Percentiles rank a stretch among this genome's conserved stretches.
Conservation (phyloP, 2,797 vertebrate species). For the Petrocephalus schoutedeni region DNA sequence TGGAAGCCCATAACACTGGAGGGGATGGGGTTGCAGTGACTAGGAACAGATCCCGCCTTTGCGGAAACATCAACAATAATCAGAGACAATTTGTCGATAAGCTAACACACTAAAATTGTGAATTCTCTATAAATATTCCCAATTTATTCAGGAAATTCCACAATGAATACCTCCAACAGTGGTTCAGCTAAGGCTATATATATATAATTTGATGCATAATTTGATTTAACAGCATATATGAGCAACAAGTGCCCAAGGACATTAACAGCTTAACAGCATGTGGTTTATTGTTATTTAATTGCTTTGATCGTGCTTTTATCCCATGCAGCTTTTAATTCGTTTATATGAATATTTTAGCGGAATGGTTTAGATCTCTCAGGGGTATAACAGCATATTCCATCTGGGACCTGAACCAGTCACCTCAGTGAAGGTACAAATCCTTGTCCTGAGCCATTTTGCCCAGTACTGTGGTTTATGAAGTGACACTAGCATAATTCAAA, state of each 20-base stretch:
- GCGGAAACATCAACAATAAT: not conserved
- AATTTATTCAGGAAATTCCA: not conserved
- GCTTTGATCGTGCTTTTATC: constrained; percentile 3
- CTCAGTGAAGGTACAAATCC: constrained; percentile 2
- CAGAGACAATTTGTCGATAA: not conserved
- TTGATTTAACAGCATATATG: constrained; percentile 7
- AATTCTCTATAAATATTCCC: not conserved
- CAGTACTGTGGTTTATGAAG: not conserved
- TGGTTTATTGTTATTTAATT: constrained; percentile 15
- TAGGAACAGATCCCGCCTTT: not conserved
- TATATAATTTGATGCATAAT: not conserved
- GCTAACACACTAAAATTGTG: not conserved
- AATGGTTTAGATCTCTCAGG: constrained; percentile 2
- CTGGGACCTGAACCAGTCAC: not conserved
- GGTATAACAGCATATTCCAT: not conserved
- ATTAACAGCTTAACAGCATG: constrained; percentile 13
- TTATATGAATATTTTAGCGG: constrained; percentile 7
- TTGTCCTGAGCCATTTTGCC: not conserved
- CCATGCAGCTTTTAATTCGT: not conserved
- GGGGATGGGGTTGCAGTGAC: not conserved
- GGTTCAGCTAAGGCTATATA: not conserved
- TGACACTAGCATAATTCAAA: not conserved
- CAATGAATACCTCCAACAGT: not conserved
- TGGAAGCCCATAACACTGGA: not conserved
- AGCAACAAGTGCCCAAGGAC: constrained; percentile 8